Evolutionary conservation across 2,888 invertebrate genomes (phyloP), one percentile per base, ranked within the genome.

Genomic region (Hylaea fasciaria): DNA sequence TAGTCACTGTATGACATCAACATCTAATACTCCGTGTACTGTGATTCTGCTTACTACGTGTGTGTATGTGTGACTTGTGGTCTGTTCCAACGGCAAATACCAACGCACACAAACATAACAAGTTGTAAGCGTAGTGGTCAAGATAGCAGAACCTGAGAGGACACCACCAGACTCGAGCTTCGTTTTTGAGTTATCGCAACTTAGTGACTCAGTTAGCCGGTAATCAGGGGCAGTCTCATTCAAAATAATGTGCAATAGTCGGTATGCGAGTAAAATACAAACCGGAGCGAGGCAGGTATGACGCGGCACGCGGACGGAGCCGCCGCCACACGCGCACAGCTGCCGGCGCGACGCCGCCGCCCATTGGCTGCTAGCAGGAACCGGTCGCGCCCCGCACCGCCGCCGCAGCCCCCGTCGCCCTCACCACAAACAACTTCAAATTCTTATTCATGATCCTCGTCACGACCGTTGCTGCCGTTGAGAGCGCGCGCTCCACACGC

Each of bases 401-500:
- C 64, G 71, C 80, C 82, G 73, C 72, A 65, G 72, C 66, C 68
- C 77, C 76, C 78, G 62, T 44, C 78, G 48, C 68, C 77, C 62
- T 76, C 78, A 78, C 82, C 78, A 82, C 82, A 80, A 83, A 84
- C 88, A 88, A 90, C 89, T 88, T 88, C 85, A 86, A 89, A 92
- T 91, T 91, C 91, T 90, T 91, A 91, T 91, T 91, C 91, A 91
- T 89, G 85, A 83, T 81, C 81, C 80, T 86, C 81, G 86, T 81
- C 83, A 84, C 86, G 88, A 88, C 86, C 91, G 92, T 91, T 89
- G 90, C 81, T 83, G 89, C 82, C 88, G 91, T 82, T 83, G 80
- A 80, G 82, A 76, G 85, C 82, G 83, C 86, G 80, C 78, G 78
- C 78, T 76, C 75, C 53, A 62, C 77, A 80, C 76, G 78, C 81